Base-by-base conservation (phyloP, 2,797 vertebrate species). In the Lemur catta region DNA sequence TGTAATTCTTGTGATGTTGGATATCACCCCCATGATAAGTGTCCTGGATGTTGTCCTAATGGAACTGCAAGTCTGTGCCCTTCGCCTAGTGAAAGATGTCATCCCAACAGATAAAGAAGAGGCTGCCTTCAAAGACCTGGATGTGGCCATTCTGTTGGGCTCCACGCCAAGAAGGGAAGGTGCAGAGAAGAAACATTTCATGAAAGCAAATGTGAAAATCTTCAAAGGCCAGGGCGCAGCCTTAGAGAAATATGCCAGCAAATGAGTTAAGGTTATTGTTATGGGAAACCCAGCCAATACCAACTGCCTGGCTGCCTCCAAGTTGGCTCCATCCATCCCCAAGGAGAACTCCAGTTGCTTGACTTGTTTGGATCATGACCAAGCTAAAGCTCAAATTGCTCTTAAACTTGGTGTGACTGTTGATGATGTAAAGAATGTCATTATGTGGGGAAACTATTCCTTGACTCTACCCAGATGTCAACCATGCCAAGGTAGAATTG, bases 381-480 rank as follows among this genome's bases (percentile, higher is more conserved):
- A 99, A 98, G 99, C 99, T 93, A 99, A 99, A 97, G 99, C 99
- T 96, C 99, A 99, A 99, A 99, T 99, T 98, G 99, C 99, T 78
- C 98, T 99, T 98, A 99, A 99, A 95, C 98, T 99, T 74, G 99
- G 99, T 2, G 99, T 99, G 85, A 97, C 99, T 65, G 98, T 99
- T 55, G 98, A 99, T 91, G 98, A 98, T 41, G 99, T 99, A 86
- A 99, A 99, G 98, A 99, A 99, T 38, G 99, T 99, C 89, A 99
- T 99, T 95, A 99, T 99, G 97, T 99, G 99, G 99, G 99, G 99
- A 71, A 99, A 99, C 98, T 99, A 99, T 98, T 99, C 99, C 26
- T 99, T 99, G 80, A 99, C 99, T 96, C 99, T 99, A 99, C 98
- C 99, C 99, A 18, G 99, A 99, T 96, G 99, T 99, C 93, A 99